Conservation (phyloP, 2,113 vertebrate genomes). For the Chloroceryle aenea region DNA sequence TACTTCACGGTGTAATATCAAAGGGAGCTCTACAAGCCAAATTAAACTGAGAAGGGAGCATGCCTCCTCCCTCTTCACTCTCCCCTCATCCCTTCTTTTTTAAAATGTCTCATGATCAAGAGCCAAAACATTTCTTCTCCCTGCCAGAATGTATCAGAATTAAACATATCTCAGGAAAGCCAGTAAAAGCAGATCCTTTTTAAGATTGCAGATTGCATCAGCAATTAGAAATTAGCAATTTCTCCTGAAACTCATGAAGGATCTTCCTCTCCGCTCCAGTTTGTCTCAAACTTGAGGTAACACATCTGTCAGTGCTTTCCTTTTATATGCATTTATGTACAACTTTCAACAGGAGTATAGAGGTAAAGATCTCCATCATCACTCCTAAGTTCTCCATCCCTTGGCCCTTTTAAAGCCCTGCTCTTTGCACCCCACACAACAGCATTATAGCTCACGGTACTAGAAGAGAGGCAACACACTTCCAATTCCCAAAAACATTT, state of each 20-base stretch:
- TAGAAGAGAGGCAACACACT: neutral
- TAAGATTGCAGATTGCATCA: neutral
- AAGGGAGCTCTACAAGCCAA: constrained; percentile 42
- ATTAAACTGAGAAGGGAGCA: constrained; percentile 29
- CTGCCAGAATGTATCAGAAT: constrained; percentile 34
- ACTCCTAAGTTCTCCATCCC: neutral
- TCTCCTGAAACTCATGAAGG: neutral
- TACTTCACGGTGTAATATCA: constrained; percentile 2
- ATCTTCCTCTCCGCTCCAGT: neutral
- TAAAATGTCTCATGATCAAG: constrained; percentile 52
- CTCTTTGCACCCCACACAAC: neutral
- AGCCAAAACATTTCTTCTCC: constrained; percentile 60
- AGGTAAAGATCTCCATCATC: neutral
- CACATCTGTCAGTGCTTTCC: neutral
- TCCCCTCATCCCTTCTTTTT: constrained; percentile 6
- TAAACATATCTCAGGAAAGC: neutral
- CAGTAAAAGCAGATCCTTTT: constrained; percentile 15
- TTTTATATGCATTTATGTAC: neutral
- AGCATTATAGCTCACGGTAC: neutral
- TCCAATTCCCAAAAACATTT: neutral
- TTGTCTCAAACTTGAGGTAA: neutral
- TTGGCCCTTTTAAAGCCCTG: neutral
- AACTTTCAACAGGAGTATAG: neutral
- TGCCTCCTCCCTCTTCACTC: constrained; percentile 11
- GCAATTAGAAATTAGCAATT: constrained; percentile 8